A percentile compares a stretch with the other conserved stretches of the same genome.
Evolutionary conservation across 2,888 invertebrate genomes (phyloP).

Genomic region (Mycalesis mineus): DNA sequence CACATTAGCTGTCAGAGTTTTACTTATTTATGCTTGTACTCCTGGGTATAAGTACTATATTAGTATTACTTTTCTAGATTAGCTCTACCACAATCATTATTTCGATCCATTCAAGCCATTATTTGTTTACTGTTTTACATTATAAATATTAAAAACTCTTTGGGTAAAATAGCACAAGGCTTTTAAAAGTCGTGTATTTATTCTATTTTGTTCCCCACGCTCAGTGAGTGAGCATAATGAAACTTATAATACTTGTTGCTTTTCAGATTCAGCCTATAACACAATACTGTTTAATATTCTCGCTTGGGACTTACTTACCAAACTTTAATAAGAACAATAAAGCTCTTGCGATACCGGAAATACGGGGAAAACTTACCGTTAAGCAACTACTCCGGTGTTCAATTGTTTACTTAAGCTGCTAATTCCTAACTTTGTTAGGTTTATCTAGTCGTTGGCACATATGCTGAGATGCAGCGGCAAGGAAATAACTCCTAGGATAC

Average conservation of each 20-base stretch:
- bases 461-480: background rate
- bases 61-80: too few relatives aligned
- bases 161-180: background rate
- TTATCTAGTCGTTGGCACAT: background rate
- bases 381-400: background rate
- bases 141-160: background rate
- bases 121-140: too few relatives aligned
- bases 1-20: too few relatives aligned
- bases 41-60: too few relatives aligned
- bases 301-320: constrained; percentile 2
- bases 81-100: too few relatives aligned
- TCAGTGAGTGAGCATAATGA: background rate
- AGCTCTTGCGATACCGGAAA: constrained; percentile 7
- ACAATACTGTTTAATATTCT: constrained; percentile 9
- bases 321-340: constrained; percentile 8
- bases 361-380: background rate
- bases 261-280: constrained; percentile 7
- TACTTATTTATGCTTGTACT: too few relatives aligned
- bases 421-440: background rate
- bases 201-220: background rate
- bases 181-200: background rate
- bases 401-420: background rate
- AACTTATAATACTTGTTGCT: constrained; percentile 4
- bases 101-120: too few relatives aligned
- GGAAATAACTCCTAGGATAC: background rate